phyloP scores from a whole-genome alignment of 2,797 vertebrate genomes.

The Myotis planiceps region DNA sequence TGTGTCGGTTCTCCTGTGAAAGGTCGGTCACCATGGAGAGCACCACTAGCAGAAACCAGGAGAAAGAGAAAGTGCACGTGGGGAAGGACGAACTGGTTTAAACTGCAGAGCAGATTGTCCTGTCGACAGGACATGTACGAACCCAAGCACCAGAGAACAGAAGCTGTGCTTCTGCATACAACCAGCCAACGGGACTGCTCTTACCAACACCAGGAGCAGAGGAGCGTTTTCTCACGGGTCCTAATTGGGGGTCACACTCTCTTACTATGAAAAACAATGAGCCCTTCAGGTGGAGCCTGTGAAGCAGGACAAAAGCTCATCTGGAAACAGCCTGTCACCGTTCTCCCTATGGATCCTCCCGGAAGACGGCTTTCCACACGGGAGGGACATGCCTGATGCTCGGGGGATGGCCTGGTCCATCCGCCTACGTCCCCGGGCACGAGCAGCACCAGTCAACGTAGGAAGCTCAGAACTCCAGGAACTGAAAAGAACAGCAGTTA shows the following conservation, averaged over 20 bases:
- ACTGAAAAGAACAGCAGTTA: too few species aligned
- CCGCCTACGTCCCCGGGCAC: not conserved
- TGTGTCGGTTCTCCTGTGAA: not conserved
- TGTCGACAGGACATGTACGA: not conserved
- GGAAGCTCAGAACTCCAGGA: not conserved
- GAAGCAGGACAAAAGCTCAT: not conserved
- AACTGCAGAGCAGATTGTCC: not conserved
- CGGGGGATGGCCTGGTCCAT: not conserved
- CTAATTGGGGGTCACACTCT: not conserved
- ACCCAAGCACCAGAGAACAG: not conserved
- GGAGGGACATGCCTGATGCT: rapidly evolving
- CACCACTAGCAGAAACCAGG: not conserved
- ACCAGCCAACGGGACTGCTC: not conserved
- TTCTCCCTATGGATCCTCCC: rapidly evolving
- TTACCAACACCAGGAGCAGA: not conserved
- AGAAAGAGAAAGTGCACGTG: not conserved
- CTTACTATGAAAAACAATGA: not conserved
- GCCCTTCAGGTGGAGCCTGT: not conserved
- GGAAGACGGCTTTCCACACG: not conserved
- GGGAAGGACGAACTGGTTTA: not conserved
- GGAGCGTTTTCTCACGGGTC: not conserved
- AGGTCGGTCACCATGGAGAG: not conserved
- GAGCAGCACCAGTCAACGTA: not conserved
- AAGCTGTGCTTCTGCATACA: not conserved
- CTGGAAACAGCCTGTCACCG: not conserved